A percentile compares a stretch with the other conserved stretches of the same genome.
Conservation (phyloP, 2,797 vertebrate genomes). For the Scarus forsteni region DNA sequence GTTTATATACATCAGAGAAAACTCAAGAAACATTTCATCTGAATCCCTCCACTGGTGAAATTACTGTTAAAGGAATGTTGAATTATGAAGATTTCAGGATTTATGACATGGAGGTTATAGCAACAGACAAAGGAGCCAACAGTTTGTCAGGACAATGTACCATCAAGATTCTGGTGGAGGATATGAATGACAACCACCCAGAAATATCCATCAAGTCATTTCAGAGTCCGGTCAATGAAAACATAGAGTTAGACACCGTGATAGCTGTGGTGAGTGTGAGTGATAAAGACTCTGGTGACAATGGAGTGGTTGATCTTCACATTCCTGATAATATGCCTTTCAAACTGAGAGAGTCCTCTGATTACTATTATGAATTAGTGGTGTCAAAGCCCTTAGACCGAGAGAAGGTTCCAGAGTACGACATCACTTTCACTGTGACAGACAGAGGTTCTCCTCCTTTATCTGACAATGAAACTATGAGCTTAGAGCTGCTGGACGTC, state of each 20-base stretch:
- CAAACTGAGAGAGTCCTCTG: conserved; percentile 75
- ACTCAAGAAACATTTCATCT: conserved; percentile 66
- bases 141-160: conserved; percentile 79
- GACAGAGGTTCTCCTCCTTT: conserved; percentile 80
- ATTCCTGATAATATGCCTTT: conserved; percentile 76
- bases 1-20: conserved; percentile 77
- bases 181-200: conserved; percentile 81
- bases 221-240: conserved; percentile 36
- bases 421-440: conserved; percentile 79
- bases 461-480: conserved; percentile 69
- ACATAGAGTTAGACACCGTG: conserved; percentile 43
- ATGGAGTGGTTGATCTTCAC: conserved; percentile 75
- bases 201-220: conserved; percentile 57
- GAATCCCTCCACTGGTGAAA: conserved; percentile 76
- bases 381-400: conserved; percentile 78
- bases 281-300: conserved; percentile 81
- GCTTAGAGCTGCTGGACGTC: conserved; percentile 79
- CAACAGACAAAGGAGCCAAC: conserved; percentile 75
- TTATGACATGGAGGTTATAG: conserved; percentile 84
- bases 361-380: conserved; percentile 80
- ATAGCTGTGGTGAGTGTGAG: conserved; percentile 82
- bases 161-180: conserved; percentile 71
- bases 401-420: conserved; percentile 77
- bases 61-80: conserved; percentile 79
- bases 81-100: conserved; percentile 85